phyloP scores from a whole-genome alignment of 2,888 invertebrate genomes.

The Oxycera nigricornis region DNA sequence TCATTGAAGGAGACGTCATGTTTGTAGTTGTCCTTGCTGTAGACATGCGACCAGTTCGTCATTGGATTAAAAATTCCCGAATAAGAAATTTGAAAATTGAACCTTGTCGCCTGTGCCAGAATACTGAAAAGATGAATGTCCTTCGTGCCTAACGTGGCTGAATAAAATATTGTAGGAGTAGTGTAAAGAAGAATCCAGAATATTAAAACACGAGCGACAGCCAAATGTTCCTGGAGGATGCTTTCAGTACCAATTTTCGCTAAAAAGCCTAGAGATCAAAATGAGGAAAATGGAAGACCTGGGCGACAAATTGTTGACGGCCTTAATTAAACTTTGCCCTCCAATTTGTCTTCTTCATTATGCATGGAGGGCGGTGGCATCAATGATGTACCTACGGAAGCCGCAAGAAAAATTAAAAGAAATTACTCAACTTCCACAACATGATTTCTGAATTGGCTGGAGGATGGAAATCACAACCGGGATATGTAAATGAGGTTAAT shows the following conservation, averaged over 20 bases:
- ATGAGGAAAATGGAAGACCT: slow-evolving; percentile 38
- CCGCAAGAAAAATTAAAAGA: slow-evolving; percentile 26
- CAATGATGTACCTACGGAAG: not conserved
- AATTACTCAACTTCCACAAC: slow-evolving; percentile 8
- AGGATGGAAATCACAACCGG: not conserved
- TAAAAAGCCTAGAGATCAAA: slow-evolving; percentile 27
- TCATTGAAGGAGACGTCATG: not conserved
- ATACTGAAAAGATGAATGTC: slow-evolving; percentile 16
- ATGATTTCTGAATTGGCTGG: slow-evolving; percentile 21
- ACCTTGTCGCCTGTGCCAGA: not conserved
- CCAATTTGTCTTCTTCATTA: slow-evolving; percentile 11
- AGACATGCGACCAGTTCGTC: not conserved
- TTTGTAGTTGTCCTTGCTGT: not conserved
- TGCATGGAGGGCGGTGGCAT: not conserved
- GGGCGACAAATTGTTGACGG: slow-evolving; percentile 38
- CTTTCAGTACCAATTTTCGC: slow-evolving; percentile 19
- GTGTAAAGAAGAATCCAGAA: not conserved
- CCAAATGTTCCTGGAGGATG: slow-evolving; percentile 8
- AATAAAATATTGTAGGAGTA: not conserved
- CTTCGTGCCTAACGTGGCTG: not conserved
- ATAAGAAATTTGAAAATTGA: not conserved
- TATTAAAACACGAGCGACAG: not conserved
- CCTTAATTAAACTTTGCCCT: slow-evolving; percentile 38
- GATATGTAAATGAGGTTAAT: not conserved
- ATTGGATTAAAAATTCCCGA: slow-evolving; percentile 1